Percentiles rank a stretch among this genome's conserved stretches.
phyloP scores from a whole-genome alignment of 2,888 invertebrate genomes.

The Chymomyza amoena region DNA sequence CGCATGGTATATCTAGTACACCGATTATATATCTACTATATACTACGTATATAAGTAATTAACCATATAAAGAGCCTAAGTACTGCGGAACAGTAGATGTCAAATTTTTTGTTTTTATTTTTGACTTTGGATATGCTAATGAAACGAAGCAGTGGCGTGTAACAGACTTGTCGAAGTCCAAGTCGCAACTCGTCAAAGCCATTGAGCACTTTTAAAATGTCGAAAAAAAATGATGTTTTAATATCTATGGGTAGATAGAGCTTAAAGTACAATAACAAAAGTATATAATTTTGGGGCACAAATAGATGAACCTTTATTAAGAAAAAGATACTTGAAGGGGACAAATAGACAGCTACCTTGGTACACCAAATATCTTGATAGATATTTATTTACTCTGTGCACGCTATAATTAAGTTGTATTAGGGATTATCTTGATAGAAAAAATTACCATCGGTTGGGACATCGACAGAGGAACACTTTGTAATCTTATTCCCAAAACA shows the following conservation, averaged over 20 bases:
- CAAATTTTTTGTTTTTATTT: background rate
- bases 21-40: background rate
- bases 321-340: background rate
- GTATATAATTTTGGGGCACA: constrained; percentile 24
- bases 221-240: constrained; percentile 17
- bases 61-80: background rate
- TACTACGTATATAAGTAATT: background rate
- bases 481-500: too few relatives aligned
- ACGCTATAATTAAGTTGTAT: background rate
- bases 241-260: constrained; percentile 6
- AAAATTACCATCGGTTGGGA: too few relatives aligned
- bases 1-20: constrained; percentile 2
- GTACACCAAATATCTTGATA: background rate
- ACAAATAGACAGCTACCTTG: background rate
- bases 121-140: constrained; percentile 49
- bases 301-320: background rate
- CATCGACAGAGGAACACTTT: too few relatives aligned
- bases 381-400: background rate
- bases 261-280: constrained; percentile 29
- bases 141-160: constrained; percentile 58
- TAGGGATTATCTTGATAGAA: too few relatives aligned
- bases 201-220: constrained; percentile 44
- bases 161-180: constrained; percentile 40
- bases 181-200: background rate
- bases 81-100: background rate